Conservation (phyloP, 2,888 invertebrate species). For the Baccha elongata region DNA sequence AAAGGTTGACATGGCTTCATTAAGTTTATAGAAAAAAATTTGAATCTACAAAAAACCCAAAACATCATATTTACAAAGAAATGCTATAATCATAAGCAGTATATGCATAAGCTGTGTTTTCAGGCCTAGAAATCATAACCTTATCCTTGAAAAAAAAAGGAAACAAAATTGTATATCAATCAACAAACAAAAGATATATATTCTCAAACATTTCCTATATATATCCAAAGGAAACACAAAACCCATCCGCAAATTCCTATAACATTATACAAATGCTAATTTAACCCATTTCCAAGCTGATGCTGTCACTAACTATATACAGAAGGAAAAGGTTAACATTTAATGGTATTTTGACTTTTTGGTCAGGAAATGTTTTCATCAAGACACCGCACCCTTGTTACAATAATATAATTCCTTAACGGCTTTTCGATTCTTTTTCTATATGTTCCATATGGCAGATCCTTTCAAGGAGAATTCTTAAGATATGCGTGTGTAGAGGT, state of each 20-base stretch:
- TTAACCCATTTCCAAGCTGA: background rate
- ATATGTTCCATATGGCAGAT: slow-evolving; percentile 8
- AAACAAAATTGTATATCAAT: too few species aligned
- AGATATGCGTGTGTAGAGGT: background rate
- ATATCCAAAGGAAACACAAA: background rate
- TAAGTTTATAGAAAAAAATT: too few species aligned
- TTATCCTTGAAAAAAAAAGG: too few species aligned
- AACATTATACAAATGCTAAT: background rate
- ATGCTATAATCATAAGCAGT: too few species aligned
- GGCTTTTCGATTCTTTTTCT: slow-evolving; percentile 10
- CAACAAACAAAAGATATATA: background rate
- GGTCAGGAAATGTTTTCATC: background rate
- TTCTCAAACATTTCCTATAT: background rate
- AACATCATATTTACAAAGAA: too few species aligned
- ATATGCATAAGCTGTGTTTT: too few species aligned
- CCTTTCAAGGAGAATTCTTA: background rate
- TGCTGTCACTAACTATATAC: background rate
- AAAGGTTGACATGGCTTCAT: too few species aligned
- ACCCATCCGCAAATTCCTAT: background rate
- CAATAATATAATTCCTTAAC: slow-evolving; percentile 9
- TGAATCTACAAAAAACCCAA: too few species aligned
- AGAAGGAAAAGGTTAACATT: background rate
- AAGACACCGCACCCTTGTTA: background rate
- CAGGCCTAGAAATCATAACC: too few species aligned
- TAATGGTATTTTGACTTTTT: background rate